Base-by-base conservation (phyloP, 2,797 vertebrate genomes). In the Mionectes olivaceus region DNA sequence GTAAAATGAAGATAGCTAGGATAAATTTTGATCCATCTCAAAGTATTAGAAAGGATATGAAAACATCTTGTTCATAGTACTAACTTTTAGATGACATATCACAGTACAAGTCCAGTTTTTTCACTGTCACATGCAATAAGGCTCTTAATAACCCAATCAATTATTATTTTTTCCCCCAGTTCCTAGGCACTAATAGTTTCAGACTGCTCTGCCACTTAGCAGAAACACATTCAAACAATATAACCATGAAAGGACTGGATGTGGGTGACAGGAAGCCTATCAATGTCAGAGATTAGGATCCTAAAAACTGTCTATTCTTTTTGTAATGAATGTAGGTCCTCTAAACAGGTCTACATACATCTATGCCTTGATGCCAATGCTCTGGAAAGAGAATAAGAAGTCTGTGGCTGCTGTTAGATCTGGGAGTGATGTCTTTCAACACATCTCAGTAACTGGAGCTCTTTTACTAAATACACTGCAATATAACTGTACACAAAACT, bases 21-120 rank as follows among this genome's bases (percentile, higher is more conserved):
- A 96, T 89, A 91, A 96, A 97, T 93, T 73, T 76, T 92, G 81
- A 94, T 94, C 78, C 80, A 73, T 77, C 89, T 90, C 67, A 70
- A 95, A 95, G 82, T 82, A 94, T 95, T 95, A 97, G 92, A 91
- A 96, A 94, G 86, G 89, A 80, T 11, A 35, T 64, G 83, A 95
- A 97, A 97, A 96, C 95, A 97, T 92, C 95, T 97, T 91, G 89
- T 70, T 95, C 39, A 10, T 13, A 97, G 95, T 81, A 92, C 89
- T 90, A 95, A 95, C 94, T 96, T 97, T 95, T 71, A 93, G 90
- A 89, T 92, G 91, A 91, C 93, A 90, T 90, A 65, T 83, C 80
- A 95, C 57, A 69, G 67, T 77, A 75, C 9, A 47, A 63, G 37
- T 56, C 52, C 61, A 77, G 53, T 93, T 93, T 82, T 80, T 95